Base-by-base conservation (phyloP, 2,797 vertebrate genomes). In the Coregonus suidteri region DNA sequence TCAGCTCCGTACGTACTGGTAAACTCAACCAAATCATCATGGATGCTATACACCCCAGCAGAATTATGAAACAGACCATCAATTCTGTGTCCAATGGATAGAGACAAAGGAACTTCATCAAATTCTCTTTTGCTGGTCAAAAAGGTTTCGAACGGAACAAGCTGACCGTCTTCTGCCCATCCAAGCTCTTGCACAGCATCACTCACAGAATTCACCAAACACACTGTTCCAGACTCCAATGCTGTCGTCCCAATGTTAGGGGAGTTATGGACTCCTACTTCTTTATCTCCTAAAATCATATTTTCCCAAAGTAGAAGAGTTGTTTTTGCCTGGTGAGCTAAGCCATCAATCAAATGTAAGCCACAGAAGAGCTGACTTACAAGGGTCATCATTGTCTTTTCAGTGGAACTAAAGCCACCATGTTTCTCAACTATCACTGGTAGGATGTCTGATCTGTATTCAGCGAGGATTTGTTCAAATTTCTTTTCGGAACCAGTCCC, bases 341-440 rank as follows among this genome's bases (percentile, higher is more conserved):
- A 74, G 6, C 25, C 30, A n/a, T 74, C 54, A 62, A 74, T 74
- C 15, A 62, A 41, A 20, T 73, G 72, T 56, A 74, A 34, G 11
- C 53, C 53, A 62, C 72, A 35, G 72, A 62, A 74, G 9, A 62
- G 53, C 30, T 74, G 30, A 62, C 15, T 74, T 1, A 74, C 72
- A 34, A 15, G 72, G 31, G 72, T 35, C 15, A 74, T 6, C 15
- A 7, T n/a, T 4, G 54, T 41, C 72, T 35, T 59, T n/a, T 74
- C 72, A 34, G 72, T 35, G 13, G 34, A 13, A 74, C 30, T 74
- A 13, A 37, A 59, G 30, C 11, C 54, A 59, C 3, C 30, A 34
- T 56, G 34, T 35, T 37, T 25, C 15, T 34, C 53, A 35, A 59
- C 13, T 34, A 37, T 35, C 5, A 37, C 7, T 18, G 72, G 72